A percentile compares a stretch with the other conserved stretches of the same genome.
These are phyloP conservation scores for Rhegmatorhina hoffmannsi DNA, from an alignment of 2,113 vertebrate genomes.

Conservation along the genomic window DNA sequence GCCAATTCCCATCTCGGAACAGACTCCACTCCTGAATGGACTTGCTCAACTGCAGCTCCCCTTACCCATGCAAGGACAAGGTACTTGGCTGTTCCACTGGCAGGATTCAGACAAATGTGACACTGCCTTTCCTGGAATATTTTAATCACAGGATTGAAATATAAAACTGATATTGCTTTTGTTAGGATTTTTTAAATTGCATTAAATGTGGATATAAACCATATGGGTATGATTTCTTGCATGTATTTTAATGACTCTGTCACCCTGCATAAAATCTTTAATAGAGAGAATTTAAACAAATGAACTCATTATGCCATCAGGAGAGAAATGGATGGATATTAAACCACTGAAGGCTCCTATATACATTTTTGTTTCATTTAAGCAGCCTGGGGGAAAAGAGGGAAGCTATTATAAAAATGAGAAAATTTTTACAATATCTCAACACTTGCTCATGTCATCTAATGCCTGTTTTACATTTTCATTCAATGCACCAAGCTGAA, in stretches of 20 bases:
- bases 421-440: not conserved
- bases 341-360: not conserved
- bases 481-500: not conserved
- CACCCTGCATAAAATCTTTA: conserved; percentile 1
- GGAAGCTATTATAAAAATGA: not conserved
- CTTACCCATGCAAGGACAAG: not conserved
- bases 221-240: conserved; percentile 5
- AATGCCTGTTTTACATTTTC: not conserved
- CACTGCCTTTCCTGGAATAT: not conserved
- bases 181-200: not conserved
- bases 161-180: not conserved
- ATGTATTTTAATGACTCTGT: not conserved
- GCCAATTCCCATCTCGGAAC: not conserved
- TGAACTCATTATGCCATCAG: not conserved
- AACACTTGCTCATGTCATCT: not conserved
- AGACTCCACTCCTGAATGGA: not conserved
- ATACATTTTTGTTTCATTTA: not conserved
- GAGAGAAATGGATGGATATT: not conserved
- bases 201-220: not conserved
- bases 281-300: conserved; percentile 8
- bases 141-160: not conserved
- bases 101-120: not conserved
- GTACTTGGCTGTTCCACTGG: not conserved
- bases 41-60: not conserved
- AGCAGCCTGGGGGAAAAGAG: not conserved